These are phyloP conservation scores for Burhinus oedicnemus DNA, from an alignment of 2,113 vertebrate genomes.

Conservation along the genomic window DNA sequence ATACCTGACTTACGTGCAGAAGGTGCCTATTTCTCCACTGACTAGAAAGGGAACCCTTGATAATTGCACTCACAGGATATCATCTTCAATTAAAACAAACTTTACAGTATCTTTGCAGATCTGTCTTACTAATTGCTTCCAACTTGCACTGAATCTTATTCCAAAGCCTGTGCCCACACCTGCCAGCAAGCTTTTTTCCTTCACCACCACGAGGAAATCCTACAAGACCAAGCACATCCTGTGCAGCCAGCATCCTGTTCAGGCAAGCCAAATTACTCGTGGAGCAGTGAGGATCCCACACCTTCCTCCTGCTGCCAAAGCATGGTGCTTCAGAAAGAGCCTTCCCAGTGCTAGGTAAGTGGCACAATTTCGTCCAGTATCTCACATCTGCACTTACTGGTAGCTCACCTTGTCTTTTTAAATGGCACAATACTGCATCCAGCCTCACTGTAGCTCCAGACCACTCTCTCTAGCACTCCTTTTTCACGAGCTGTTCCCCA, in stretches of 20 bases:
- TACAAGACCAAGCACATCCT: background rate
- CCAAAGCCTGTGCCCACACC: background rate
- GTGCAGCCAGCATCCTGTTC: background rate
- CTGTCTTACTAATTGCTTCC: background rate
- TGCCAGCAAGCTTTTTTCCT: background rate
- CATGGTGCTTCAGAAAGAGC: background rate
- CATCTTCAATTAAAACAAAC: background rate
- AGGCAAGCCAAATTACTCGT: background rate
- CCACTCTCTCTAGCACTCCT: background rate
- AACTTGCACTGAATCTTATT: background rate
- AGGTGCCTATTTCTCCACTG: background rate
- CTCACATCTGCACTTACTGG: background rate
- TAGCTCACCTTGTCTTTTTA: background rate
- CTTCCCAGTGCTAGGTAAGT: background rate
- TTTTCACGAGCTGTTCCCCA: background rate
- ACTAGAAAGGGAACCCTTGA: background rate
- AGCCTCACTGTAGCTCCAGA: background rate
- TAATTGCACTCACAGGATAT: background rate
- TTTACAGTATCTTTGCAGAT: background rate
- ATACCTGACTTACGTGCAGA: background rate
- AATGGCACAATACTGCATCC: background rate
- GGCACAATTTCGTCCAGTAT: background rate
- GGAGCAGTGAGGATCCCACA: background rate
- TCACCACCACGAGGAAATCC: background rate
- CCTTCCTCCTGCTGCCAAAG: background rate